Evolutionary conservation across 2,113 vertebrate species (phyloP).

Genomic region (Parotia lawesii): DNA sequence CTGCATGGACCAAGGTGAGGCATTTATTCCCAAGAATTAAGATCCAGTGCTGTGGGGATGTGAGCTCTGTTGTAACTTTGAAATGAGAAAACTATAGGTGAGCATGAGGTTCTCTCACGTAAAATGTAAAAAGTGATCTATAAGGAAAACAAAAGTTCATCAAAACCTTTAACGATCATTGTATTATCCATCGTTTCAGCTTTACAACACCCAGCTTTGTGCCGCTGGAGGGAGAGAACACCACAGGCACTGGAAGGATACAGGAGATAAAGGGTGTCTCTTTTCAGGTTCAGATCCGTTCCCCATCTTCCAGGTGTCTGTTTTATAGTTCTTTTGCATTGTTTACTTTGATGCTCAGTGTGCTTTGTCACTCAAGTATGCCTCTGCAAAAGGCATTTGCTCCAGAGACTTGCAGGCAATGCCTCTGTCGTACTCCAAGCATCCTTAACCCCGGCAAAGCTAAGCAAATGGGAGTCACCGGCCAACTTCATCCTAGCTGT

Average conservation of each 20-base stretch:
- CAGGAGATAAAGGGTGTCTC: background rate
- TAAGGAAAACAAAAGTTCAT: background rate
- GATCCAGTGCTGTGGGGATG: background rate
- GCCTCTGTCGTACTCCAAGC: background rate
- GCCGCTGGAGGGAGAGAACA: background rate
- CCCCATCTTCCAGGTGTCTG: background rate
- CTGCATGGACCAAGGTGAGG: background rate
- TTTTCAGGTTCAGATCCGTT: background rate
- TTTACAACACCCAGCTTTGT: background rate
- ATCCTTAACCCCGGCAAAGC: background rate
- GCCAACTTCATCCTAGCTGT: background rate
- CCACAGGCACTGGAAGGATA: background rate
- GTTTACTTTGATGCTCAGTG: background rate
- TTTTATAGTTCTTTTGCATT: background rate
- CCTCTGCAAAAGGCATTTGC: slow-evolving; percentile 23
- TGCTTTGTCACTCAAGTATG: background rate
- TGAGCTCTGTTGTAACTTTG: background rate
- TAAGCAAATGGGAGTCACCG: background rate
- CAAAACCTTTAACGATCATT: background rate
- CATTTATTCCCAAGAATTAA: background rate
- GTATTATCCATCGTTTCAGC: background rate
- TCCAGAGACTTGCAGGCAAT: background rate
- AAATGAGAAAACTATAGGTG: background rate
- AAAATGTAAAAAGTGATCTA: background rate
- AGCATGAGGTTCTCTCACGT: background rate